These are phyloP conservation scores for Cichlasoma orientale DNA, from an alignment of 2,797 vertebrate species.

Conservation along the genomic window DNA sequence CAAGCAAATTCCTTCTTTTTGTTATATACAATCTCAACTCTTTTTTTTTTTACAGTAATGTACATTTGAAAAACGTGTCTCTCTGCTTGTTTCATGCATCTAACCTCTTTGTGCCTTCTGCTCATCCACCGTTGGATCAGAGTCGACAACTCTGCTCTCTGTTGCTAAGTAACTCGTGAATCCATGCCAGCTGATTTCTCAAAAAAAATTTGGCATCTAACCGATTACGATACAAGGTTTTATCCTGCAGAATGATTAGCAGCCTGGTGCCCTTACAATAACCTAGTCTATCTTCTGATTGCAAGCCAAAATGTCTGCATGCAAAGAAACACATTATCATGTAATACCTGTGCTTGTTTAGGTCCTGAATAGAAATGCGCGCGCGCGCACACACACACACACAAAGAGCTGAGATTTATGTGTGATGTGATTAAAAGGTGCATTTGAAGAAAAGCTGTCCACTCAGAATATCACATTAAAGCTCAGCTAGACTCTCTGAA, in stretches of 20 bases:
- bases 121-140: conserved; percentile 42
- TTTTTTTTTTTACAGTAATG: conserved; percentile 17
- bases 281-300: conserved; percentile 20
- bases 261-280: conserved; percentile 12
- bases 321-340: conserved; percentile 14
- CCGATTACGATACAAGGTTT: conserved; percentile 27
- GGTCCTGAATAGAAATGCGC: neutral
- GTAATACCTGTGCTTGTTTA: conserved; percentile 1
- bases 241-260: conserved; percentile 34
- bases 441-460: conserved; percentile 81
- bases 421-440: conserved; percentile 80
- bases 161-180: conserved; percentile 67
- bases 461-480: conserved; percentile 83
- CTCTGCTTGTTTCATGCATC: conserved; percentile 7
- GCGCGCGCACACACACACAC: no score
- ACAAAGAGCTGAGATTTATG: conserved; percentile 68
- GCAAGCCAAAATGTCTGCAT: conserved; percentile 21
- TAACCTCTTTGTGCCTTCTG: conserved; percentile 33
- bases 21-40: neutral
- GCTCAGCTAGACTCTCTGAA: conserved; percentile 68
- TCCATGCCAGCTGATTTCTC: conserved; percentile 43
- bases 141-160: conserved; percentile 49
- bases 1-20: neutral
- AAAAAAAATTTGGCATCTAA: conserved; percentile 43
- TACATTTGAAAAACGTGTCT: neutral